Percentiles rank a stretch among this genome's conserved stretches.
Conservation (phyloP, 2,113 vertebrate species). For the Trinectes maculatus region DNA sequence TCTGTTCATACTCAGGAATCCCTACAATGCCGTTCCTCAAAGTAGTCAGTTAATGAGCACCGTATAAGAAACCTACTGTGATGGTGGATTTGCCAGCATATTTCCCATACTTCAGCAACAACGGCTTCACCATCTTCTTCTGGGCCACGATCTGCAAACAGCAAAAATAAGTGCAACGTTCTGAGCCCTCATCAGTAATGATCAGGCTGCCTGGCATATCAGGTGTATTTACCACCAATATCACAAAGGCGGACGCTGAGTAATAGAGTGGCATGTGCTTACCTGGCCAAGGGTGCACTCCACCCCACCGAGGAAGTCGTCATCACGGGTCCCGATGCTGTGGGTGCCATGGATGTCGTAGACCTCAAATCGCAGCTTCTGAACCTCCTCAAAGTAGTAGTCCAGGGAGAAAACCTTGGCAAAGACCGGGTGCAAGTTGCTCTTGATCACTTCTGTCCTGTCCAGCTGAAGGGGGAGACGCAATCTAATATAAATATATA, state of each 20-base stretch:
- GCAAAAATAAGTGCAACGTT: slow-evolving; percentile 38
- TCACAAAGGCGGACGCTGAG: not conserved
- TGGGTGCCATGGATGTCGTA: slow-evolving; percentile 91
- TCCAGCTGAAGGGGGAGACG: slow-evolving; percentile 84
- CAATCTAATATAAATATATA: too few relatives aligned
- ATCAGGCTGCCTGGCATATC: slow-evolving; percentile 1
- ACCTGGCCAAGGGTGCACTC: slow-evolving; percentile 96
- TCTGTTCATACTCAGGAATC: not conserved
- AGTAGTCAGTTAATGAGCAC: slow-evolving; percentile 10
- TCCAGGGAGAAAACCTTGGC: slow-evolving; percentile 92
- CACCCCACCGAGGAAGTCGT: slow-evolving; percentile 93
- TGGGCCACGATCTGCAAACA: slow-evolving; percentile 91
- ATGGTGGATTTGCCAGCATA: slow-evolving; percentile 94
- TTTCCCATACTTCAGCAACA: slow-evolving; percentile 92
- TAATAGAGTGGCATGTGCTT: slow-evolving; percentile 63
- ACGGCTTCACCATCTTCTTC: slow-evolving; percentile 89
- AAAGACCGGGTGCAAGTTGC: slow-evolving; percentile 93
- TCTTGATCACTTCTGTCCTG: slow-evolving; percentile 93
- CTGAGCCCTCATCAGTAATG: slow-evolving; percentile 22
- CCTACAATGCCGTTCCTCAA: not conserved
- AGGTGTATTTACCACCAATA: slow-evolving; percentile 2
- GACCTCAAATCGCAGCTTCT: slow-evolving; percentile 94
- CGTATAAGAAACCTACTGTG: slow-evolving; percentile 82
- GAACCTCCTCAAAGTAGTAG: slow-evolving; percentile 96
- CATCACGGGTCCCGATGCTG: slow-evolving; percentile 86